A percentile compares a stretch with the other conserved stretches of the same genome.
These are phyloP conservation scores for Odontomyia ornata DNA, from an alignment of 2,888 invertebrate genomes.

Conservation along the genomic window DNA sequence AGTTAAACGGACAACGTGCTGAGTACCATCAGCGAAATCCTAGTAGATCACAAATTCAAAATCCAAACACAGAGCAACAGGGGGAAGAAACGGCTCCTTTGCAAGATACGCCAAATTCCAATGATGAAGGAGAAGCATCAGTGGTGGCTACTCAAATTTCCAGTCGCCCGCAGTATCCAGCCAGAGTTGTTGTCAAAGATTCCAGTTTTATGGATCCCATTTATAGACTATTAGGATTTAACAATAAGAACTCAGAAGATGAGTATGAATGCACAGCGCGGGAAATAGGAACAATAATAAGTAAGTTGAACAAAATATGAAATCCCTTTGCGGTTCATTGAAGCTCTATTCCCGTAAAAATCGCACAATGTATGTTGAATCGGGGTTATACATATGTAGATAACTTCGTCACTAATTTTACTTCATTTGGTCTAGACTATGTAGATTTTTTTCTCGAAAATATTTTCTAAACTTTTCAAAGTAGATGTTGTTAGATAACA, in stretches of 20 bases:
- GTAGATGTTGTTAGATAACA: no score
- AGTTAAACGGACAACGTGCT: constrained; percentile 1
- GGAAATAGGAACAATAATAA: constrained; percentile 48
- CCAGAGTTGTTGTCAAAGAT: constrained; percentile 43
- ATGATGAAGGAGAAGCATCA: background rate
- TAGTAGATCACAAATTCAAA: constrained; percentile 2
- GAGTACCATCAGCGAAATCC: constrained; percentile 3
- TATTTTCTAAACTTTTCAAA: no score
- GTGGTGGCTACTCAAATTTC: constrained; percentile 11
- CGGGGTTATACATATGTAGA: no score
- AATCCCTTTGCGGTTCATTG: no score
- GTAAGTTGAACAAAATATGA: no score
- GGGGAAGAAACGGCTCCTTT: background rate
- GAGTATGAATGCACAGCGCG: constrained; percentile 38
- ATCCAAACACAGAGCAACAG: background rate
- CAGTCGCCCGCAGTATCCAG: constrained; percentile 27
- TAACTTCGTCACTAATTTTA: no score
- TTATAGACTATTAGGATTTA: constrained; percentile 41
- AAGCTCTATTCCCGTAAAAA: no score
- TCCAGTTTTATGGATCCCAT: constrained; percentile 42
- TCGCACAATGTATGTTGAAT: no score
- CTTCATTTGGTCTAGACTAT: no score
- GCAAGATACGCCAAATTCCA: background rate
- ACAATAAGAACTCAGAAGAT: constrained; percentile 38
- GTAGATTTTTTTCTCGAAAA: no score